These are phyloP conservation scores for Perizoma affinitatum DNA, from an alignment of 2,888 invertebrate genomes.

Conservation along the genomic window DNA sequence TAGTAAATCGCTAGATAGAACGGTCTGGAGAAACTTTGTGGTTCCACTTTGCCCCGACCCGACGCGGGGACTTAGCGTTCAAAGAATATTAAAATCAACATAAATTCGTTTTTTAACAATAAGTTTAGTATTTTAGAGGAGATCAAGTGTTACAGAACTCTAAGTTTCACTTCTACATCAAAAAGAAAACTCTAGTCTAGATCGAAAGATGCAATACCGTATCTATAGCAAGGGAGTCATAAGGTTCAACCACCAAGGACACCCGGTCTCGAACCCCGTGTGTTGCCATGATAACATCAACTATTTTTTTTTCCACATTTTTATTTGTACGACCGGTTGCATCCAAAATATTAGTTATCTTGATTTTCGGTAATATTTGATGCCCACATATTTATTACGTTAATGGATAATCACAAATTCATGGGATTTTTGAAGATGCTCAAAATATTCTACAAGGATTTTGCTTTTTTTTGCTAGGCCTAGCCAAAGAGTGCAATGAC, in stretches of 20 bases:
- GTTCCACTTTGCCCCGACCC: too few relatives aligned
- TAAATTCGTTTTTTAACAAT: conserved; percentile 10
- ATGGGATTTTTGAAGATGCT: background rate
- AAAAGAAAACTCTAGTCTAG: conserved; percentile 8
- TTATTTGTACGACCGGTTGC: conserved; percentile 26
- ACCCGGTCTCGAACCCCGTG: conserved; percentile 39
- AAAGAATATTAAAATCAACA: conserved; percentile 1
- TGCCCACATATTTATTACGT: conserved; percentile 29
- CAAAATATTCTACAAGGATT: too few relatives aligned
- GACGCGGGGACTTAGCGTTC: too few relatives aligned
- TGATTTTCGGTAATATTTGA: conserved; percentile 25
- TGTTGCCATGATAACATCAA: conserved; percentile 39
- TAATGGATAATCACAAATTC: conserved; percentile 23
- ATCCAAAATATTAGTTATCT: conserved; percentile 26
- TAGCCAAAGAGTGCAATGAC: too few relatives aligned
- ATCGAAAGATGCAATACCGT: conserved; percentile 19
- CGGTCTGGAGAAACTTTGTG: too few relatives aligned
- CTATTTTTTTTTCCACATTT: conserved; percentile 38
- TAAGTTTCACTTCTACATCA: background rate
- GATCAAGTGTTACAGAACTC: background rate
- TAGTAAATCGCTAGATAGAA: background rate
- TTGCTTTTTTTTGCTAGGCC: too few relatives aligned
- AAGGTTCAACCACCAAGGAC: conserved; percentile 38
- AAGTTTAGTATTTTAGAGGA: background rate
- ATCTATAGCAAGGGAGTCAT: conserved; percentile 15